Conservation (phyloP, 2,113 vertebrate genomes). For the Elaphurus davidianus region DNA sequence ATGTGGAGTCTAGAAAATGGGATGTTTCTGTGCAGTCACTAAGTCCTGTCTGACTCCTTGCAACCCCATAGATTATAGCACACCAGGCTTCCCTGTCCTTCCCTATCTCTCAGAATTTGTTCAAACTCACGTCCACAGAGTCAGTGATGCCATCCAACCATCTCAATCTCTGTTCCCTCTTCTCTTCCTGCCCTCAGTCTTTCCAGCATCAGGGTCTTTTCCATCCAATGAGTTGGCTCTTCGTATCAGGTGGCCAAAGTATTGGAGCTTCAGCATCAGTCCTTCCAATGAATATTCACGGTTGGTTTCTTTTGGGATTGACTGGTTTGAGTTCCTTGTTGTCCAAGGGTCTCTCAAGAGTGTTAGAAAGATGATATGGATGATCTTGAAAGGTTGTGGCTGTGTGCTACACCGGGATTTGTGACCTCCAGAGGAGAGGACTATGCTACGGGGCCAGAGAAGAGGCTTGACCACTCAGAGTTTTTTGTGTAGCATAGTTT, state of each 20-base stretch:
- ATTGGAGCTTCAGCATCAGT: neutral
- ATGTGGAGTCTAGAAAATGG: neutral
- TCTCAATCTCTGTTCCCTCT: neutral
- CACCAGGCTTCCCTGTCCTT: neutral
- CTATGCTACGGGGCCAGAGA: accelerated
- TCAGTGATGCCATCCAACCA: neutral
- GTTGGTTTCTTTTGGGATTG: neutral
- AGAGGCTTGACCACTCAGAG: neutral
- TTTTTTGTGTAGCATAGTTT: neutral
- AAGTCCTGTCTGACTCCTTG: neutral
- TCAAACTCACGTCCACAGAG: neutral
- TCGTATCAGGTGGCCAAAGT: neutral
- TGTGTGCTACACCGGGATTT: accelerated
- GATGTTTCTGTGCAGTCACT: neutral
- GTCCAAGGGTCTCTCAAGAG: neutral
- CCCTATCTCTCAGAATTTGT: neutral
- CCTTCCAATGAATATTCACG: neutral
- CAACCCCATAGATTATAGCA: neutral
- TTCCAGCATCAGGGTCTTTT: neutral
- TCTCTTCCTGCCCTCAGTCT: neutral
- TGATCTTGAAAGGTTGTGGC: neutral
- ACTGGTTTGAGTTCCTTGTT: neutral
- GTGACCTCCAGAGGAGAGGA: neutral
- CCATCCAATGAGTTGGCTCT: neutral
- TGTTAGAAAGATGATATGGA: neutral